Conservation (phyloP, 64 coral and sea anemone species). For the Porites lutea region DNA sequence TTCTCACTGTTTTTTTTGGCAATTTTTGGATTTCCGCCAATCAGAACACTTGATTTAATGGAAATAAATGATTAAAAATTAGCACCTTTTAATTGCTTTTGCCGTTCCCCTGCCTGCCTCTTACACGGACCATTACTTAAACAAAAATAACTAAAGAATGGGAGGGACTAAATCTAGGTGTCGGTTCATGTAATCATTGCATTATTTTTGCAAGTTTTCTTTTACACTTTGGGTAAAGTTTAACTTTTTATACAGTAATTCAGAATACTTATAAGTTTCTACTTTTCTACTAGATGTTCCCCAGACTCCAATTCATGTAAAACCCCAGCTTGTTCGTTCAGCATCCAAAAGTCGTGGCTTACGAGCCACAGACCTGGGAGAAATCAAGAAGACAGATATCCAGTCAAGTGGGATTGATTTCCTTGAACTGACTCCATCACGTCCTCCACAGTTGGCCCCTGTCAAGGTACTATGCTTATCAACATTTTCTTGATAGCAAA, state of each 20-base stretch:
- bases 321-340: constrained; percentile 86
- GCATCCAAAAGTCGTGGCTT: constrained; percentile 80
- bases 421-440: constrained; percentile 61
- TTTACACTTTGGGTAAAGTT: too few relatives aligned
- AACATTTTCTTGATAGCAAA: neutral
- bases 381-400: constrained; percentile 8
- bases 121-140: too few relatives aligned
- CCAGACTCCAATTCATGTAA: constrained; percentile 90
- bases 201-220: too few relatives aligned
- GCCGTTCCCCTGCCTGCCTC: too few relatives aligned
- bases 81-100: too few relatives aligned
- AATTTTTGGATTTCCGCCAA: too few relatives aligned
- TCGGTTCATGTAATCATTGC: too few relatives aligned
- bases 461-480: constrained; percentile 55
- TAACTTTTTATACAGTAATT: neutral
- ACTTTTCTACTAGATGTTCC: neutral
- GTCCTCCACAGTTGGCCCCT: constrained; percentile 80
- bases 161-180: too few relatives aligned
- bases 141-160: too few relatives aligned
- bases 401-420: constrained; percentile 66
- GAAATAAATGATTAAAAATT: too few relatives aligned
- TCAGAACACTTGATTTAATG: too few relatives aligned
- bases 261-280: neutral
- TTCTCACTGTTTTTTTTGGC: too few relatives aligned
- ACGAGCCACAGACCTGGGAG: constrained; percentile 68